A percentile compares a stretch with the other conserved stretches of the same genome.
These are phyloP conservation scores for Gadopsis bispinosus DNA, from an alignment of 2,797 vertebrate genomes.

Conservation along the genomic window DNA sequence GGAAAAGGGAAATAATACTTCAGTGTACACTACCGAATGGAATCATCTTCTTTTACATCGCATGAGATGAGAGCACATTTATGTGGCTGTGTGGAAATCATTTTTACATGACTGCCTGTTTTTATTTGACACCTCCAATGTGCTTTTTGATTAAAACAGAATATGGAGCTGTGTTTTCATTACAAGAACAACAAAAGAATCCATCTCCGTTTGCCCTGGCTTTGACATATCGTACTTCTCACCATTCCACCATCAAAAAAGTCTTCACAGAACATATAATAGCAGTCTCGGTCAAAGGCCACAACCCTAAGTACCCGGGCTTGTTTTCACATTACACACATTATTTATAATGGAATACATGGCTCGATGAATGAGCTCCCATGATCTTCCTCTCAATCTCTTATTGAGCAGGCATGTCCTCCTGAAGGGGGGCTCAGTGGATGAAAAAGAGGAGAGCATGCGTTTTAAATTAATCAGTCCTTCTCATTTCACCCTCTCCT, in stretches of 20 bases:
- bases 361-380: conserved; percentile 70
- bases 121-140: not conserved
- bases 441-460: conserved; percentile 59
- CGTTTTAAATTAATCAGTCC: conserved; percentile 79
- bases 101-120: not conserved
- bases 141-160: conserved; percentile 21
- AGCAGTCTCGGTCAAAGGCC: conserved; percentile 62
- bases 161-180: conserved; percentile 13
- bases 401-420: conserved; percentile 63
- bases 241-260: conserved; percentile 39
- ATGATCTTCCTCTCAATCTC: conserved; percentile 59
- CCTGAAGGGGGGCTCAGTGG: conserved; percentile 51
- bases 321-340: conserved; percentile 71
- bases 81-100: conserved; percentile 2
- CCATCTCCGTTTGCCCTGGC: conserved; percentile 16
- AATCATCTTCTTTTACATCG: not conserved
- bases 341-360: conserved; percentile 61
- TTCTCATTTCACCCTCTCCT: conserved; percentile 66
- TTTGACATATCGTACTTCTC: conserved; percentile 43
- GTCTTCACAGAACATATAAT: conserved; percentile 43
- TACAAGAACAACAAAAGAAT: conserved; percentile 28
- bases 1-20: not conserved
- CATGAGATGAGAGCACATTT: not conserved
- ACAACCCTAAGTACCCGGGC: conserved; percentile 36
- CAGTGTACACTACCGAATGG: not conserved